Conservation (phyloP, 1,140 invertebrate genomes). For the Leptonema lineaticorne region DNA sequence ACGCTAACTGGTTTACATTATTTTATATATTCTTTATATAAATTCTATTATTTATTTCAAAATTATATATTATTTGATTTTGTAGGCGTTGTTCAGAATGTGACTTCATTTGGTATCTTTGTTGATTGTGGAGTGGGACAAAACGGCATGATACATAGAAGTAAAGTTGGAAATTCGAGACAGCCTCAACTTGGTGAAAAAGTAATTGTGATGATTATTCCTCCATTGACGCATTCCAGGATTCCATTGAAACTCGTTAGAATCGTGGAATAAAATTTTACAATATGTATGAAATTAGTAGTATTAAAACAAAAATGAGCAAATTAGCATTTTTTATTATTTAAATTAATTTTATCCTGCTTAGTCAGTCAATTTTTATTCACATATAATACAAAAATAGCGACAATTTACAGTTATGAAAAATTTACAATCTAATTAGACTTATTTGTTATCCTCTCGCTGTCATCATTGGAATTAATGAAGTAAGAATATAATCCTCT, state of each 20-base stretch:
- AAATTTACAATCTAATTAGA: background rate
- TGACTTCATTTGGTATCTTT: slow-evolving; percentile 88
- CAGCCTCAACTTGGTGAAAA: slow-evolving; percentile 69
- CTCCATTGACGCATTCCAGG: slow-evolving; percentile 48
- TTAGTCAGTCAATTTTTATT: slow-evolving; percentile 10
- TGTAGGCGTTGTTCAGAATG: slow-evolving; percentile 74
- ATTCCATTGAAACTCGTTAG: slow-evolving; percentile 50
- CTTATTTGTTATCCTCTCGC: too few species aligned
- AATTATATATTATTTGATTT: slow-evolving; percentile 53
- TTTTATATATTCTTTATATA: too few species aligned
- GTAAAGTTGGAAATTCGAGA: slow-evolving; percentile 59
- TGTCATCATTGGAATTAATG: too few species aligned
- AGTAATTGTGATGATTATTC: slow-evolving; percentile 55
- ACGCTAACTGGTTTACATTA: slow-evolving; percentile 47
- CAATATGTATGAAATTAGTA: background rate
- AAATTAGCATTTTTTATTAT: background rate
- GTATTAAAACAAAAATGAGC: background rate
- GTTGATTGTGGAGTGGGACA: slow-evolving; percentile 83
- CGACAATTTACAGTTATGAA: background rate
- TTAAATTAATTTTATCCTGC: background rate
- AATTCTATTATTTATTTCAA: background rate
- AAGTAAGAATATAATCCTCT: too few species aligned
- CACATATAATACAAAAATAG: background rate
- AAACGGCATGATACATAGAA: slow-evolving; percentile 74
- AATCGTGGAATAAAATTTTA: background rate